A percentile compares a stretch with the other conserved stretches of the same genome.
These are phyloP conservation scores for Sinella curviseta DNA, from an alignment of 1,140 invertebrate genomes.

Conservation along the genomic window DNA sequence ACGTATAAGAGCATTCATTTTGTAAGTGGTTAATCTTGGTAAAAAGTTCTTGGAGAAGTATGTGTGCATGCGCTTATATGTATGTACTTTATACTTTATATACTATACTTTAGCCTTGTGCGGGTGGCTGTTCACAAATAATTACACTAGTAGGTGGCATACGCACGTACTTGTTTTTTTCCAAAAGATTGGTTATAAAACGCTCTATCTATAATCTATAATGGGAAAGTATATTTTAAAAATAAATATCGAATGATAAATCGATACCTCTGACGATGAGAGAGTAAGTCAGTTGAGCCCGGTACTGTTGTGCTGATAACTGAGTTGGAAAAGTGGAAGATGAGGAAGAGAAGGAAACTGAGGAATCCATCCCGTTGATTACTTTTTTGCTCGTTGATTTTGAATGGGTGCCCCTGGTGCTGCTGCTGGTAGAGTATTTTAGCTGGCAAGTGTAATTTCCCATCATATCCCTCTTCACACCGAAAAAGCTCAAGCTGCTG, in stretches of 20 bases:
- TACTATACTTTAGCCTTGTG: too few relatives aligned
- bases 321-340: not conserved
- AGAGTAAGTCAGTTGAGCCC: conserved; percentile 33
- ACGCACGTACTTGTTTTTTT: too few relatives aligned
- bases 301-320: not conserved
- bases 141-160: too few relatives aligned
- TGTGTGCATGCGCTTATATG: not conserved
- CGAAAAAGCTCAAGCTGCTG: conserved; percentile 32
- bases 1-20: not conserved
- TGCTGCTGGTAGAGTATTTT: conserved; percentile 1
- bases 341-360: not conserved
- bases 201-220: too few relatives aligned
- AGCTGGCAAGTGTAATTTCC: conserved; percentile 45
- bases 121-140: too few relatives aligned
- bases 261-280: conserved; percentile 41
- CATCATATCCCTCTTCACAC: conserved; percentile 27
- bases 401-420: not conserved
- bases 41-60: not conserved
- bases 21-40: not conserved
- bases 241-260: too few relatives aligned
- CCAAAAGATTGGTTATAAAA: too few relatives aligned
- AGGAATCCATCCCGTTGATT: conserved; percentile 34
- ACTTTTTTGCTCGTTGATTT: conserved; percentile 31
- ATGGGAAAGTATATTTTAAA: too few relatives aligned
- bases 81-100: too few relatives aligned